phyloP scores from a whole-genome alignment of 1,140 invertebrate species.

The Drosophila busckii region DNA sequence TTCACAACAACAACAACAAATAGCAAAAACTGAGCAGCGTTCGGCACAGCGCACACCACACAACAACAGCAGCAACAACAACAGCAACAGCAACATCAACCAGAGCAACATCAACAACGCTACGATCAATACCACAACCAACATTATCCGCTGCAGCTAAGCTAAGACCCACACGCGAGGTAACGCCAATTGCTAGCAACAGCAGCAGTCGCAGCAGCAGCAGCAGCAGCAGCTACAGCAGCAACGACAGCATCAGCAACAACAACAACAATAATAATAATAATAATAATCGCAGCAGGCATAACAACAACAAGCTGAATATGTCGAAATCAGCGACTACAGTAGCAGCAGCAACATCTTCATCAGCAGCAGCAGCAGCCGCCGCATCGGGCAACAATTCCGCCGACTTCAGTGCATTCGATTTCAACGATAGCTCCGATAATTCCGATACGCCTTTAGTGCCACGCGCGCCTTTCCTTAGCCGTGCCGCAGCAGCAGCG shows the following conservation, averaged over 20 bases:
- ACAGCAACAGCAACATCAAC: conserved; percentile 4
- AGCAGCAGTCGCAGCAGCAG: conserved; percentile 12
- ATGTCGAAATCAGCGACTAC: conserved; percentile 19
- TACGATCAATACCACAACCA: conserved; percentile 19
- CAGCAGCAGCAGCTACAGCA: conserved; percentile 13
- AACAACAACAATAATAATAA: conserved; percentile 39
- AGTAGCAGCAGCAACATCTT: neutral
- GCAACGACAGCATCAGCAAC: conserved; percentile 11
- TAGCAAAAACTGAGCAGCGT: conserved; percentile 72
- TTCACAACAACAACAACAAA: conserved; percentile 63
- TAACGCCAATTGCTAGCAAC: conserved; percentile 3
- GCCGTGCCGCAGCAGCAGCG: conserved; percentile 58
- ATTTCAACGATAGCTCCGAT: conserved; percentile 77
- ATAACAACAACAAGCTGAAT: conserved; percentile 1
- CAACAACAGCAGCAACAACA: conserved; percentile 19
- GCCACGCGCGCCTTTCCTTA: conserved; percentile 68
- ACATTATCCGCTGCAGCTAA: neutral
- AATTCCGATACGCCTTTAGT: conserved; percentile 72
- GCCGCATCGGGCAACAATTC: conserved; percentile 34
- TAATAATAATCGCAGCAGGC: conserved; percentile 21
- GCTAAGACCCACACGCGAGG: conserved; percentile 6
- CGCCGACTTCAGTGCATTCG: conserved; percentile 73
- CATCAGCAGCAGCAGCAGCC: conserved; percentile 27
- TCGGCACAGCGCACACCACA: conserved; percentile 61
- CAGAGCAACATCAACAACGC: neutral